These are phyloP conservation scores for Copidosoma floridanum DNA, from an alignment of 1,140 invertebrate species.

Conservation along the genomic window DNA sequence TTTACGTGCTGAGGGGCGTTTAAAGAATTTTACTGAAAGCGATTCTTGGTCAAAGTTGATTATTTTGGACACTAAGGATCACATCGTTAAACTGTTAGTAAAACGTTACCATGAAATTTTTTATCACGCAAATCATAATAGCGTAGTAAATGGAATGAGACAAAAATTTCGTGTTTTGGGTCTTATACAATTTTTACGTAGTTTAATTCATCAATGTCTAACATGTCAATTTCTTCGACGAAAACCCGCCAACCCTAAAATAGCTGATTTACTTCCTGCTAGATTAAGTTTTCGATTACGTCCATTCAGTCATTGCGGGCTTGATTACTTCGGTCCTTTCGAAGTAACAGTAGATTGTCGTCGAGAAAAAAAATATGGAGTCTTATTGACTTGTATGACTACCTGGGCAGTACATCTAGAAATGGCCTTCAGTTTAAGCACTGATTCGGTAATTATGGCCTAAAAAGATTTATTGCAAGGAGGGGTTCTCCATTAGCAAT, in stretches of 20 bases:
- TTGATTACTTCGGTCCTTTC: slow-evolving; percentile 35
- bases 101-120: too few species aligned
- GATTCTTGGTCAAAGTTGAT: neutral
- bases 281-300: slow-evolving; percentile 15
- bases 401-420: neutral
- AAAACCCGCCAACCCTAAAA: neutral
- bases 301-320: slow-evolving; percentile 36
- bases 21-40: too few species aligned
- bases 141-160: slow-evolving; percentile 31
- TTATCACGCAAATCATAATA: slow-evolving; percentile 13
- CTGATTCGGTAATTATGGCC: neutral
- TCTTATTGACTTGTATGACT: neutral
- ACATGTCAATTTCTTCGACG: neutral
- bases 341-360: neutral
- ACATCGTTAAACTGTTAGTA: too few species aligned
- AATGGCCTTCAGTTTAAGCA: neutral
- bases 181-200: slow-evolving; percentile 14
- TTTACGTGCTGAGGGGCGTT: too few species aligned
- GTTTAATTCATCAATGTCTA: neutral
- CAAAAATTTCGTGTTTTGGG: slow-evolving; percentile 32
- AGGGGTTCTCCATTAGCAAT: neutral
- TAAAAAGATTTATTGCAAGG: neutral
- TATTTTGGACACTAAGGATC: neutral
- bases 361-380: neutral
- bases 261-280: slow-evolving; percentile 5